These are phyloP conservation scores for Torymus tubicola DNA, from an alignment of 2,888 invertebrate species.

Conservation along the genomic window DNA sequence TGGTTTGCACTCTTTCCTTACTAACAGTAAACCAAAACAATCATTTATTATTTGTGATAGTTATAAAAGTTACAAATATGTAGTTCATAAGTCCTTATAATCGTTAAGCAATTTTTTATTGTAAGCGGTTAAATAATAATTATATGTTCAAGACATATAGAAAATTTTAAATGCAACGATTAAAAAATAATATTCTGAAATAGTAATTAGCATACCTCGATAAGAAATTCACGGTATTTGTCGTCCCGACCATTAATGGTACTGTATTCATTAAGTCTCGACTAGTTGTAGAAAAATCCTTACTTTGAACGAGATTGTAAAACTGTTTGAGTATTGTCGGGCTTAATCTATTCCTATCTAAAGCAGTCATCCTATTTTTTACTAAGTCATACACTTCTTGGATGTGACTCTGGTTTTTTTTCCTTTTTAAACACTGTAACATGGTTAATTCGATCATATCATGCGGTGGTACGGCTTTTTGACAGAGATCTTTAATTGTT, in stretches of 20 bases:
- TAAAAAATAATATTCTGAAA: no score
- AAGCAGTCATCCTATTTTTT: neutral
- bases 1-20: neutral
- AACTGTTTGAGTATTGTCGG: slow-evolving; percentile 26
- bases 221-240: slow-evolving; percentile 1
- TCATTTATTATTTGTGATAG: neutral
- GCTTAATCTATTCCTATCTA: slow-evolving; percentile 40
- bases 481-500: slow-evolving; percentile 54
- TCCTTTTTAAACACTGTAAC: slow-evolving; percentile 58
- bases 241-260: slow-evolving; percentile 18
- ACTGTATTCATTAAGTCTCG: neutral
- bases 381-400: slow-evolving; percentile 61
- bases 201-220: slow-evolving; percentile 19
- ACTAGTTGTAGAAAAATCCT: neutral
- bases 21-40: neutral
- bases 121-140: neutral
- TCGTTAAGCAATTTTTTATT: neutral
- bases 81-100: no score
- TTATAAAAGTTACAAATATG: no score
- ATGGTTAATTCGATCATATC: slow-evolving; percentile 57
- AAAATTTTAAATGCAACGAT: neutral
- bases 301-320: slow-evolving; percentile 25
- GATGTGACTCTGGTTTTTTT: slow-evolving; percentile 55
- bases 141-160: neutral
- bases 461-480: slow-evolving; percentile 33